Evolutionary conservation across 2,113 vertebrate species (phyloP).

Genomic region (Gobiocypris rarus): DNA sequence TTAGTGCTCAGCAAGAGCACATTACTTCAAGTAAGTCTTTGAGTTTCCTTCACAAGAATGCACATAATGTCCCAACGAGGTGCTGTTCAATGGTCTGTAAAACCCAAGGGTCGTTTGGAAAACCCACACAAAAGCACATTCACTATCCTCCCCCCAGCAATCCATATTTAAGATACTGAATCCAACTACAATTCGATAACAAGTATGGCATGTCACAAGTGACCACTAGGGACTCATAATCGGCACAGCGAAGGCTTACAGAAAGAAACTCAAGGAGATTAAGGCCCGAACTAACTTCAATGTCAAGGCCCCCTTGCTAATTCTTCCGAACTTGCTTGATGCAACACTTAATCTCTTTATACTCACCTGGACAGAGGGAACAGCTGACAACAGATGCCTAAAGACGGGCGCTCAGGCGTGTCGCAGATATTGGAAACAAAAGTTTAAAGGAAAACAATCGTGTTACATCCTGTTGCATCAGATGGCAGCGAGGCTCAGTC

Average conservation of each 20-base stretch:
- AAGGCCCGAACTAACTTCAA: slow-evolving; percentile 20
- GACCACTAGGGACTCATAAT: slow-evolving; percentile 42
- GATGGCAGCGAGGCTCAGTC: slow-evolving; percentile 53
- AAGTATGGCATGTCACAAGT: slow-evolving; percentile 26
- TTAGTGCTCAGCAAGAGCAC: slow-evolving; percentile 44
- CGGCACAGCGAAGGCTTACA: slow-evolving; percentile 31
- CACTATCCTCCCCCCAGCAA: slow-evolving; percentile 34
- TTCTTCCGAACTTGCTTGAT: slow-evolving; percentile 33
- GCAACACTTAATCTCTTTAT: slow-evolving; percentile 49
- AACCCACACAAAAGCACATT: slow-evolving; percentile 57
- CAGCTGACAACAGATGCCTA: slow-evolving; percentile 40
- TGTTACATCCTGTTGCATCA: slow-evolving; percentile 63
- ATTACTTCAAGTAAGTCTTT: slow-evolving; percentile 44
- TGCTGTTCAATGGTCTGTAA: slow-evolving; percentile 50
- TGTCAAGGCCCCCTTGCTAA: slow-evolving; percentile 32
- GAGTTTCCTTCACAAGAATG: slow-evolving; percentile 41
- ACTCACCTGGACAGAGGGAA: slow-evolving; percentile 42
- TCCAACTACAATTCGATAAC: slow-evolving; percentile 22
- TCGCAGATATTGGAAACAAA: slow-evolving; percentile 50
- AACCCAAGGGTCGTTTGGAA: slow-evolving; percentile 52
- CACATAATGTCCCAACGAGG: slow-evolving; percentile 50
- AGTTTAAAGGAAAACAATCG: slow-evolving; percentile 54
- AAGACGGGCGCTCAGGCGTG: slow-evolving; percentile 38
- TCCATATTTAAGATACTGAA: slow-evolving; percentile 31
- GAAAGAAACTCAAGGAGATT: slow-evolving; percentile 41